These are phyloP conservation scores for Rhea pennata DNA, from an alignment of 2,113 vertebrate species.

Conservation along the genomic window DNA sequence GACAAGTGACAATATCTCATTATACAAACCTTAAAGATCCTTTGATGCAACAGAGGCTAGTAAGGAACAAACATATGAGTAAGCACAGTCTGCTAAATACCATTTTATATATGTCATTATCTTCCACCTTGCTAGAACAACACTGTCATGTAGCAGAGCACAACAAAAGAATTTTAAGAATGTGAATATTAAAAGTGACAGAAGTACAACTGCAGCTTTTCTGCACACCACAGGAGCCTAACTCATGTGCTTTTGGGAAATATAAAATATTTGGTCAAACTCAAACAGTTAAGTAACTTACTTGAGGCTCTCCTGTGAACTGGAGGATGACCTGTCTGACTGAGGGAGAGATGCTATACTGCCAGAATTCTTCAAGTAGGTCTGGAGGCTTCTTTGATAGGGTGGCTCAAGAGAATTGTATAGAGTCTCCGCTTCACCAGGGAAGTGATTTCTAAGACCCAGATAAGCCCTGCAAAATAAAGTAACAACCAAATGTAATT, in stretches of 20 bases:
- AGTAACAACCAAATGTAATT: neutral
- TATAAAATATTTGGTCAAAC: neutral
- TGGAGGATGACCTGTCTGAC: conserved; percentile 97
- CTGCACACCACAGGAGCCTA: neutral
- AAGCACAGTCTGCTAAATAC: neutral
- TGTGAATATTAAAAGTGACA: neutral
- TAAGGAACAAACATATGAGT: neutral
- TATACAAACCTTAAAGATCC: neutral
- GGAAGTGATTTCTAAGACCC: conserved; percentile 95
- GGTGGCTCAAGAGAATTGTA: conserved; percentile 93
- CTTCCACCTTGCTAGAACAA: neutral
- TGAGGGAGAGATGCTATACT: conserved; percentile 95
- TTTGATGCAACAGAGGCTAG: neutral
- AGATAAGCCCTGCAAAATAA: conserved; percentile 87
- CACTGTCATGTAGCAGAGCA: neutral
- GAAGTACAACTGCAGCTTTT: neutral
- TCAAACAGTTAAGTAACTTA: conserved; percentile 67
- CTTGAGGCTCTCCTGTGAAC: conserved; percentile 98
- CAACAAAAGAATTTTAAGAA: neutral
- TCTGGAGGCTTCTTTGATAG: conserved; percentile 94
- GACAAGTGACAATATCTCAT: neutral
- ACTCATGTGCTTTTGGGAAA: neutral
- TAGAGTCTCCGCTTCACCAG: conserved; percentile 87
- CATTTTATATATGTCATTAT: neutral
- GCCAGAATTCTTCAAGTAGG: conserved; percentile 90